Conservation (phyloP, 2,888 invertebrate genomes). For the Malacosoma neustria region DNA sequence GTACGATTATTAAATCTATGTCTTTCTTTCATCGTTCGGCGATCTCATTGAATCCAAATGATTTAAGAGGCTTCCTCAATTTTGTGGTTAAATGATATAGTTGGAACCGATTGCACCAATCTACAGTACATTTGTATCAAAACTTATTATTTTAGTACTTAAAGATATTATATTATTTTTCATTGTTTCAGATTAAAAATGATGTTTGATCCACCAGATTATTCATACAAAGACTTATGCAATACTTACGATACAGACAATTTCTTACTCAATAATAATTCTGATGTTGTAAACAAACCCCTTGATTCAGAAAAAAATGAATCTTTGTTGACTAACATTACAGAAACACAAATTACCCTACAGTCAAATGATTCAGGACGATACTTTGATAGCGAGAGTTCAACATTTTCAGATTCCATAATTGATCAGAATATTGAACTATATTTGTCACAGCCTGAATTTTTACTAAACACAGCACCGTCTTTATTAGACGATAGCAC, state of each 20-base stretch:
- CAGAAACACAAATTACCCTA: slow-evolving; percentile 38
- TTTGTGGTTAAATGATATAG: too few species aligned
- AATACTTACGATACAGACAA: slow-evolving; percentile 48
- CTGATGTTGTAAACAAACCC: slow-evolving; percentile 10
- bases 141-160: too few species aligned
- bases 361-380: slow-evolving; percentile 44
- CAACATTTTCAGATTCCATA: slow-evolving; percentile 19
- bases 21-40: too few species aligned
- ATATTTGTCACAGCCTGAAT: slow-evolving; percentile 41
- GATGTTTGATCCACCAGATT: slow-evolving; percentile 69
- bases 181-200: slow-evolving; percentile 21
- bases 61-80: too few species aligned
- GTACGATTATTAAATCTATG: too few species aligned
- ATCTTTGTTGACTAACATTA: slow-evolving; percentile 21
- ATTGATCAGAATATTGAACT: slow-evolving; percentile 28
- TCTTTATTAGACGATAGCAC: slow-evolving; percentile 57
- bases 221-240: slow-evolving; percentile 53
- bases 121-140: too few species aligned
- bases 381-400: slow-evolving; percentile 38
- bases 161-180: background rate
- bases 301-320: slow-evolving; percentile 14
- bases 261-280: slow-evolving; percentile 35
- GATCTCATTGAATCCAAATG: too few species aligned
- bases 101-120: too few species aligned
- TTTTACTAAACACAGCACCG: slow-evolving; percentile 47